Evolutionary conservation across 2,113 vertebrate species (phyloP).

Genomic region (Notarius quadriscutis): DNA sequence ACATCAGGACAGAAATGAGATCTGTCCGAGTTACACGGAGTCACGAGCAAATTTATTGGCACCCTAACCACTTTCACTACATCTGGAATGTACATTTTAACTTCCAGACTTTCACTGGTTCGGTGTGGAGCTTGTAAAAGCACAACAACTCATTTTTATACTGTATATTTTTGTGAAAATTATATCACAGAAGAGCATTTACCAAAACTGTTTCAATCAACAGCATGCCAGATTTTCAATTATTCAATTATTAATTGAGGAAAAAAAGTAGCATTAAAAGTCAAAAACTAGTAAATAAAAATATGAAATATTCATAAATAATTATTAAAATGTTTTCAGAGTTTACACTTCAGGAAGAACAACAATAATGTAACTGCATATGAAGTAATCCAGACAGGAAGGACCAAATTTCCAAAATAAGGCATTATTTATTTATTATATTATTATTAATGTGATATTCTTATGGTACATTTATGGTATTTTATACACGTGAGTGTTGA

Average conservation of each 20-base stretch:
- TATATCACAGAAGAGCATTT: background rate
- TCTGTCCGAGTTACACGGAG: background rate
- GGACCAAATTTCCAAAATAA: slow-evolving; percentile 62
- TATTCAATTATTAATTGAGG: too few species aligned
- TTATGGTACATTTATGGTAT: background rate
- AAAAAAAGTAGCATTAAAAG: background rate
- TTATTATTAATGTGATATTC: background rate
- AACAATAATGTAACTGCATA: background rate
- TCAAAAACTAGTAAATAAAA: background rate
- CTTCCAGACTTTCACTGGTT: background rate
- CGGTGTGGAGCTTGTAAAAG: background rate
- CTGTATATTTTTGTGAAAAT: background rate
- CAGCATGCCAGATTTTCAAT: background rate
- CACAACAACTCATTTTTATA: background rate
- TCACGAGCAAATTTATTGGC: background rate
- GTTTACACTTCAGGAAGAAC: background rate
- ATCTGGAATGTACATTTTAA: background rate
- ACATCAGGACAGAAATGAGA: background rate
- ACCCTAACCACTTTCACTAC: background rate
- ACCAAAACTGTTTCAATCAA: background rate
- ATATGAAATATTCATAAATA: background rate
- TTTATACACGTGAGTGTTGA: slow-evolving; percentile 67
- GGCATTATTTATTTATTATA: slow-evolving; percentile 69
- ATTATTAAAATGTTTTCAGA: background rate
- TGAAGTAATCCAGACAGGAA: slow-evolving; percentile 1